phyloP scores from a whole-genome alignment of 53 echinoderm and acorn worm species.

The Antedon mediterranea region DNA sequence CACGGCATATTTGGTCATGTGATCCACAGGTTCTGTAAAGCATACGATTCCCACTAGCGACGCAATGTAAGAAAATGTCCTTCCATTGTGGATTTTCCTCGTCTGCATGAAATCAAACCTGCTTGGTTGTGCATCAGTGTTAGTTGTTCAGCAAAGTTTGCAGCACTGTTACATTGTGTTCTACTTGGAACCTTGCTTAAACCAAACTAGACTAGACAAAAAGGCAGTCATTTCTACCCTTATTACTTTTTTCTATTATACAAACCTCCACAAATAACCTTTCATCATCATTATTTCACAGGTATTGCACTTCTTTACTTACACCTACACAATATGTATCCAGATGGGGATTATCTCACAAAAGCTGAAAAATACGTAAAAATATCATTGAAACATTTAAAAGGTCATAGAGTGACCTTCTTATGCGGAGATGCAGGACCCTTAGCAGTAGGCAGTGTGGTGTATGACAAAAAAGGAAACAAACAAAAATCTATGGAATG shows the following conservation, averaged over 20 bases:
- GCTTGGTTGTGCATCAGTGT: no score
- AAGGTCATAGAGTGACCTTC: conserved; percentile 49
- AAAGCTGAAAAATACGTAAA: conserved; percentile 37
- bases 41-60: no score
- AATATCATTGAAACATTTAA: conserved; percentile 25
- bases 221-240: not conserved
- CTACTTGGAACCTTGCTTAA: no score
- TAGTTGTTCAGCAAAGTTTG: no score
- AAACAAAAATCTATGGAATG: conserved; percentile 32
- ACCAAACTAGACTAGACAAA: not conserved
- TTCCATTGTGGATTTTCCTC: no score
- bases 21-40: no score
- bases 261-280: no score
- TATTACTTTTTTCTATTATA: not conserved
- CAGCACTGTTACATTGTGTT: no score
- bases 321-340: conserved; percentile 37
- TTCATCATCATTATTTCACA: conserved; percentile 3
- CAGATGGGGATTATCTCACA: conserved; percentile 28
- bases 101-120: no score
- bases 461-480: conserved; percentile 36
- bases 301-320: conserved; percentile 68
- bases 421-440: conserved; percentile 76
- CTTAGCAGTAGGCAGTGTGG: conserved; percentile 50
- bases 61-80: no score
- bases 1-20: no score